These are phyloP conservation scores for Campylomormyrus numenius DNA, from an alignment of 2,113 vertebrate genomes.

Conservation along the genomic window DNA sequence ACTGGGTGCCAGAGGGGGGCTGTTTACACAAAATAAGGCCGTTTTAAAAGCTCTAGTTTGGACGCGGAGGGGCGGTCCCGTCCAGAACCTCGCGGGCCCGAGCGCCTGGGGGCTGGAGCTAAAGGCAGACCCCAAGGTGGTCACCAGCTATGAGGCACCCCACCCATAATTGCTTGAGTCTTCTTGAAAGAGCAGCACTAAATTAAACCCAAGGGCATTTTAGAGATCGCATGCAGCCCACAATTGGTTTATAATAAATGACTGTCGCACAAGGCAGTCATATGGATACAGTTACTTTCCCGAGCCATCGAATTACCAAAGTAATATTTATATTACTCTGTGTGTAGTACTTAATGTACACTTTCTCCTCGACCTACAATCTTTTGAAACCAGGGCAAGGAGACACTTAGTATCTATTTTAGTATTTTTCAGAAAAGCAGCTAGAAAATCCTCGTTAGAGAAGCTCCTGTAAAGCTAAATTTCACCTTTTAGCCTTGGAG, in stretches of 20 bases:
- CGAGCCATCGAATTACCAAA: conserved; percentile 45
- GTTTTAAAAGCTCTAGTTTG: background rate
- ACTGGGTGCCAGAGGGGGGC: background rate
- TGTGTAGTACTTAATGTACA: conserved; percentile 50
- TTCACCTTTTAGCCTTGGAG: background rate
- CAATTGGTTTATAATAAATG: conserved; percentile 67
- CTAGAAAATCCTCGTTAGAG: background rate
- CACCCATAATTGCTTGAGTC: conserved; percentile 55
- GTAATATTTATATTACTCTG: conserved; percentile 54
- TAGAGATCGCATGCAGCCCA: conserved; percentile 55
- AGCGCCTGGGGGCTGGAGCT: background rate
- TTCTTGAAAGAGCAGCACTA: conserved; percentile 51
- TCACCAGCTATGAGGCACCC: background rate
- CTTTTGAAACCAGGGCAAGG: conserved; percentile 44
- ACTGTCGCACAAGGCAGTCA: conserved; percentile 58
- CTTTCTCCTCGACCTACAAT: conserved; percentile 53
- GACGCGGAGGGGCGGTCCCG: background rate
- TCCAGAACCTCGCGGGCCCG: background rate
- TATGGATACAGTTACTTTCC: conserved; percentile 62
- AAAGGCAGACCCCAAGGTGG: background rate
- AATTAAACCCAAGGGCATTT: conserved; percentile 60
- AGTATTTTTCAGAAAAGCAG: background rate
- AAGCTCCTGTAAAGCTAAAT: background rate
- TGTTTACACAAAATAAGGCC: background rate
- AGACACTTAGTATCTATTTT: conserved; percentile 50